These are phyloP conservation scores for Neopipo cinnamomea DNA, from an alignment of 2,113 vertebrate genomes.

Conservation along the genomic window DNA sequence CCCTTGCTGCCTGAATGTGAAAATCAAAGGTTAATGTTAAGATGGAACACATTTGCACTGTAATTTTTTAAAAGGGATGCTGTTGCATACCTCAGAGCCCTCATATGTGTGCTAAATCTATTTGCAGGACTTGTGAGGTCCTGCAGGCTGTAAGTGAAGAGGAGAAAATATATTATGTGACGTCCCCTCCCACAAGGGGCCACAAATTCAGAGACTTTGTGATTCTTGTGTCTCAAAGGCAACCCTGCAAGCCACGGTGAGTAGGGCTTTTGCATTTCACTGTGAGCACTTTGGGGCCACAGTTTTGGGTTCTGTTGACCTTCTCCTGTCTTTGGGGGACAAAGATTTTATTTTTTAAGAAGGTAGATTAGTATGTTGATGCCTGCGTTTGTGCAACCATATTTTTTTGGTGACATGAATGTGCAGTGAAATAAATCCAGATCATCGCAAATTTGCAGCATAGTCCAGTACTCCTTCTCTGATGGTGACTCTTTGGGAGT, in stretches of 20 bases:
- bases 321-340: fast-evolving
- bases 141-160: slow-evolving; percentile 68
- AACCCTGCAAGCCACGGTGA: slow-evolving; percentile 65
- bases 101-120: not conserved
- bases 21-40: not conserved
- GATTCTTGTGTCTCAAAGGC: slow-evolving; percentile 72
- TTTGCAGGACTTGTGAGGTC: slow-evolving; percentile 71
- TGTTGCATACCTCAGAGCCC: not conserved
- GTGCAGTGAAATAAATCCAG: not conserved
- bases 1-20: not conserved
- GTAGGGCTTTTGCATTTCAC: not conserved
- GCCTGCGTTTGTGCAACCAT: not conserved
- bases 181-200: slow-evolving; percentile 32
- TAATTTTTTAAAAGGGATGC: not conserved
- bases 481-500: not conserved
- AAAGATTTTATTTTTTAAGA: not conserved
- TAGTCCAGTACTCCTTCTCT: not conserved
- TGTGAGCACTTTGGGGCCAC: not conserved
- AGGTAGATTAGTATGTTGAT: not conserved
- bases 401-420: not conserved
- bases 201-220: slow-evolving; percentile 72
- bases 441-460: not conserved
- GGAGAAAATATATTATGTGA: slow-evolving; percentile 75
- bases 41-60: not conserved
- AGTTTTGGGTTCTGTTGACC: not conserved